These are phyloP conservation scores for Huso huso DNA, from an alignment of 2,797 vertebrate species.

Conservation along the genomic window DNA sequence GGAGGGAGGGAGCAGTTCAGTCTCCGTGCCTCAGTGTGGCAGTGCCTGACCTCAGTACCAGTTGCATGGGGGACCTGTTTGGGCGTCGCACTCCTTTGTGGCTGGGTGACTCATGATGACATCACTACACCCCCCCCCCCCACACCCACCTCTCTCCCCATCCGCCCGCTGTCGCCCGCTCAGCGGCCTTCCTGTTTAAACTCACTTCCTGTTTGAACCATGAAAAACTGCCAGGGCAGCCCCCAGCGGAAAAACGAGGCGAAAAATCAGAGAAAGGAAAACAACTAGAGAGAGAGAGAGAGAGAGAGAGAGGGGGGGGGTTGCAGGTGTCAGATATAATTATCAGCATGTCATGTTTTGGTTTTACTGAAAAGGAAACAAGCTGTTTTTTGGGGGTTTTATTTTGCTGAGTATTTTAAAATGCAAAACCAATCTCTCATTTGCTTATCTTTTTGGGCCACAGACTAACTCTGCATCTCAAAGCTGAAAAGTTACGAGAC, in stretches of 20 bases:
- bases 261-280: slow-evolving; percentile 18
- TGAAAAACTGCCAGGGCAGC: background rate
- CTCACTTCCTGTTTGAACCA: background rate
- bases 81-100: background rate
- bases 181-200: background rate
- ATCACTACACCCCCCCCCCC: background rate
- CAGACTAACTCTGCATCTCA: too few relatives aligned
- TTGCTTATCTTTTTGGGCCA: too few relatives aligned
- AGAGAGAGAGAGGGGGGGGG: slow-evolving; percentile 20
- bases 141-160: too few relatives aligned
- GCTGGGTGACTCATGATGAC: background rate
- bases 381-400: too few relatives aligned
- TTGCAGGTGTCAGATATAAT: slow-evolving; percentile 25
- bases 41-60: too few relatives aligned
- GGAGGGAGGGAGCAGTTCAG: too few relatives aligned
- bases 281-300: slow-evolving; percentile 13
- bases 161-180: background rate
- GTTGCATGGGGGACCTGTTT: too few relatives aligned
- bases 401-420: too few relatives aligned
- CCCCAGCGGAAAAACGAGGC: background rate
- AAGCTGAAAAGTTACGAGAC: too few relatives aligned
- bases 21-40: too few relatives aligned
- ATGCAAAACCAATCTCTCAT: too few relatives aligned
- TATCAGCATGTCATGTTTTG: slow-evolving; percentile 4
- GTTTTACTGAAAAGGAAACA: too few relatives aligned